Conservation (phyloP, 2,113 vertebrate genomes). For the Psilopogon haemacephalus region DNA sequence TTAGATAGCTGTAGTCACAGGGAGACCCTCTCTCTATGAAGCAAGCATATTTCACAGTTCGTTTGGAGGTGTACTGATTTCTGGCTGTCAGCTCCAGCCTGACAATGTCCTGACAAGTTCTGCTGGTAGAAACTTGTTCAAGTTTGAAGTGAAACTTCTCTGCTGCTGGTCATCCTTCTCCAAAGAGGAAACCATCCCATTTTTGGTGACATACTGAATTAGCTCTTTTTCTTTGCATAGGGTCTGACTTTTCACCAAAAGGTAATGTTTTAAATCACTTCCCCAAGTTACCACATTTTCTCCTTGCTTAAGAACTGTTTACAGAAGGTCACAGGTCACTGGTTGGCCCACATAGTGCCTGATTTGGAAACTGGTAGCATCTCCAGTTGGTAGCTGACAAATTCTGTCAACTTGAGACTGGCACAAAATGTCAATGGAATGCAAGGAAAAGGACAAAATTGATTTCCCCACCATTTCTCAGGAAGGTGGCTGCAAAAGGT, state of each 20-base stretch:
- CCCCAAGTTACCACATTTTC: not conserved
- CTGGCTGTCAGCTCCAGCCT: slow-evolving; percentile 53
- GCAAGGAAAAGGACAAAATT: not conserved
- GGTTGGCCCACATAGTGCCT: slow-evolving; percentile 51
- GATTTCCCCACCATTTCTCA: not conserved
- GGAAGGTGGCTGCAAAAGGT: not conserved
- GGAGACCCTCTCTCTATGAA: slow-evolving; percentile 14
- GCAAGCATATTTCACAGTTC: not conserved
- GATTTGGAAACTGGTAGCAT: slow-evolving; percentile 59
- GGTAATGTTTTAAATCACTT: slow-evolving; percentile 45
- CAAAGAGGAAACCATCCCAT: slow-evolving; percentile 31
- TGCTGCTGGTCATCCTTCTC: slow-evolving; percentile 33
- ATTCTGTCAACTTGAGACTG: slow-evolving; percentile 56
- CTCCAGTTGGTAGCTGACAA: slow-evolving; percentile 64
- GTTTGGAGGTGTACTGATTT: slow-evolving; percentile 44
- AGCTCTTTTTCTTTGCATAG: slow-evolving; percentile 23
- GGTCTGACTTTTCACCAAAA: slow-evolving; percentile 26
- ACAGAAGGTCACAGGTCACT: slow-evolving; percentile 22
- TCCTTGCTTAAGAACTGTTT: not conserved
- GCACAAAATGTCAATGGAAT: not conserved
- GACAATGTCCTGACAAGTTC: slow-evolving; percentile 66
- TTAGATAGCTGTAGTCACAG: slow-evolving; percentile 24
- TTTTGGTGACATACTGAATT: slow-evolving; percentile 19
- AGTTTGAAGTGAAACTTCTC: slow-evolving; percentile 65
- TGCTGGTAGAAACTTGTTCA: slow-evolving; percentile 64